These are phyloP conservation scores for Sinopyrophorus schimmeli DNA, from an alignment of 2,888 invertebrate genomes.

Conservation along the genomic window DNA sequence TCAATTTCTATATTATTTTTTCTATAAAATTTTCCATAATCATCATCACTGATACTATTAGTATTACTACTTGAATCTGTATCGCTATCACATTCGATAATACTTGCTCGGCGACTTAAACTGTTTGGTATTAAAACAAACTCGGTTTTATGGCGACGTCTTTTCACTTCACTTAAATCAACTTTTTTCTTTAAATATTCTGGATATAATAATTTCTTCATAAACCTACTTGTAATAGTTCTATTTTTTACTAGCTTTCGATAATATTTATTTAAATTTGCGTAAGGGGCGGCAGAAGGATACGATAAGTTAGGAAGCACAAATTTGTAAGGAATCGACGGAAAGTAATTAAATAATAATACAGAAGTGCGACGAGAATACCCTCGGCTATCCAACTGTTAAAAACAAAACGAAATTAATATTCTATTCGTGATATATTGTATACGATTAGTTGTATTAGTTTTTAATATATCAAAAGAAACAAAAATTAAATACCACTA, in stretches of 20 bases:
- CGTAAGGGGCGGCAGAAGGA: conserved; percentile 77
- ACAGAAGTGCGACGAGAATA: conserved; percentile 61
- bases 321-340: conserved; percentile 56
- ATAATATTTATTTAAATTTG: conserved; percentile 75
- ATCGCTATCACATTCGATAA: conserved; percentile 54
- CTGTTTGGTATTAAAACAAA: conserved; percentile 51
- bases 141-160: conserved; percentile 59
- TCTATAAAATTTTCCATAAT: conserved; percentile 56
- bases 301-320: conserved; percentile 74
- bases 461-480: too few species aligned
- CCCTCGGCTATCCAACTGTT: conserved; percentile 58
- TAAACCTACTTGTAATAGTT: conserved; percentile 69
- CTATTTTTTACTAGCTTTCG: conserved; percentile 74
- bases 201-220: conserved; percentile 74
- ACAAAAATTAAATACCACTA: too few species aligned
- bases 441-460: too few species aligned
- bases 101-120: conserved; percentile 45
- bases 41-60: conserved; percentile 53
- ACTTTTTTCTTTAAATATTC: conserved; percentile 61
- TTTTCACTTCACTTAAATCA: conserved; percentile 59
- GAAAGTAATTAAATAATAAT: conserved; percentile 51
- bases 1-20: conserved; percentile 61
- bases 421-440: too few species aligned
- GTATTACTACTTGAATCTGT: conserved; percentile 52
- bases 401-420: conserved; percentile 25